Evolutionary conservation across 2,797 vertebrate species (phyloP).

Genomic region (Australoheros facetus): DNA sequence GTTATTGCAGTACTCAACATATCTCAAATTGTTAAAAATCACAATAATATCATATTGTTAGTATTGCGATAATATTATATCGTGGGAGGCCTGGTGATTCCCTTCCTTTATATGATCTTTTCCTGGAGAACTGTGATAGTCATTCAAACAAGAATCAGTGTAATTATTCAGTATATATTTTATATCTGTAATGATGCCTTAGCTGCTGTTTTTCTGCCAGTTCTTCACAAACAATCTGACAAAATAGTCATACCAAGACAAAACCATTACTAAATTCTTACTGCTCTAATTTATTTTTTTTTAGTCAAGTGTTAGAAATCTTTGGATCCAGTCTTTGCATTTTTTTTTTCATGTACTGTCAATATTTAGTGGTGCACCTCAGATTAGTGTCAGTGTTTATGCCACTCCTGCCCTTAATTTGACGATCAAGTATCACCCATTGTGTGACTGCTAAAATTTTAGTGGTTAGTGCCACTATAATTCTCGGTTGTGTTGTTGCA

Average conservation of each 20-base stretch:
- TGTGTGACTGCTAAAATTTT: not conserved
- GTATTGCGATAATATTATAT: too few relatives aligned
- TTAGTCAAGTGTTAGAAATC: not conserved
- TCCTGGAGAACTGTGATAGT: not conserved
- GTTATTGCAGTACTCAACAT: too few relatives aligned
- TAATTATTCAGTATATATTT: conserved; percentile 30
- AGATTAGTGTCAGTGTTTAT: not conserved
- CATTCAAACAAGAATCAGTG: conserved; percentile 35
- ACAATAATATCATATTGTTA: too few relatives aligned
- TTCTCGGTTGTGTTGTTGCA: not conserved
- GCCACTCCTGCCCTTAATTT: too few relatives aligned
- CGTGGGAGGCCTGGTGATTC: too few relatives aligned
- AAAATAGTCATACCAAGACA: not conserved
- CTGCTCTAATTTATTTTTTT: not conserved
- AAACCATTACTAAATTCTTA: not conserved
- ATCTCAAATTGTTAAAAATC: too few relatives aligned
- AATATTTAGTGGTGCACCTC: not conserved
- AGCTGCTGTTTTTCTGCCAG: not conserved
- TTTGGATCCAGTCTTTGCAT: not conserved
- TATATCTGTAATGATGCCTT: conserved; percentile 7
- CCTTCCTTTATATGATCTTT: not conserved
- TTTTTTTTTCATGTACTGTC: not conserved
- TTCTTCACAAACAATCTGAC: not conserved
- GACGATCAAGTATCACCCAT: not conserved
- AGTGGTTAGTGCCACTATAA: not conserved